These are phyloP conservation scores for Paedocypris micromegethes DNA, from an alignment of 2,797 vertebrate species.

Conservation along the genomic window DNA sequence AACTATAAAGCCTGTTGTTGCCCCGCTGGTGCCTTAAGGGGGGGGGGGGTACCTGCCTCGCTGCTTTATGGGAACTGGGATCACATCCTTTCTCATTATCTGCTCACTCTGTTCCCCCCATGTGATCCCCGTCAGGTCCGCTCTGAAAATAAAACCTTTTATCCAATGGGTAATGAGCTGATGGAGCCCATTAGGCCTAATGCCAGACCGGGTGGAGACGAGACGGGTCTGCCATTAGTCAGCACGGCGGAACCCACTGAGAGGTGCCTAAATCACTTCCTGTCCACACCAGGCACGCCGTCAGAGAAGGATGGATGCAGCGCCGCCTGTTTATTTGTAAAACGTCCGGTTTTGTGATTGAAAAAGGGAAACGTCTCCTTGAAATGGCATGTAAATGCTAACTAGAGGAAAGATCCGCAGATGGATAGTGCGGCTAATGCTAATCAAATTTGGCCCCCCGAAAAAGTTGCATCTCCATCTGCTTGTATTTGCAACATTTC, in stretches of 20 bases:
- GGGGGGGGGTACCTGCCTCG: slow-evolving; percentile 7
- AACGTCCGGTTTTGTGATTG: background rate
- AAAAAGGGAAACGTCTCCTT: background rate
- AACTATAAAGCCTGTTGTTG: slow-evolving; percentile 4
- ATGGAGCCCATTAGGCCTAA: slow-evolving; percentile 59
- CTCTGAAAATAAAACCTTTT: slow-evolving; percentile 61
- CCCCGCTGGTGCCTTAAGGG: slow-evolving; percentile 19
- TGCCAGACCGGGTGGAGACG: slow-evolving; percentile 49
- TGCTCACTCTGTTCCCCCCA: slow-evolving; percentile 43
- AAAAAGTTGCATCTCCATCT: slow-evolving; percentile 1
- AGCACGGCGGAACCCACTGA: slow-evolving; percentile 48
- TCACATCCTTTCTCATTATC: slow-evolving; percentile 55
- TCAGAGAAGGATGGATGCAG: slow-evolving; percentile 30
- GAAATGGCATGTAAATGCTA: slow-evolving; percentile 19
- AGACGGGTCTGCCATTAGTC: slow-evolving; percentile 52
- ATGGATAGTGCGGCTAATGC: slow-evolving; percentile 39
- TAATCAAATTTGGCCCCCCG: slow-evolving; percentile 30
- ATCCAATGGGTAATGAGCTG: slow-evolving; percentile 61
- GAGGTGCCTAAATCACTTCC: slow-evolving; percentile 39
- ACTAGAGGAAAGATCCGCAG: slow-evolving; percentile 28
- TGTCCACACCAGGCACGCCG: slow-evolving; percentile 27
- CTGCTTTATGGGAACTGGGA: slow-evolving; percentile 38
- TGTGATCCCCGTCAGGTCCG: slow-evolving; percentile 41
- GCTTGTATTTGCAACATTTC: slow-evolving; percentile 14
- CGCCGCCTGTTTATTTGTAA: slow-evolving; percentile 42